These are phyloP conservation scores for Cardinalis cardinalis DNA, from an alignment of 2,113 vertebrate species.

Conservation along the genomic window DNA sequence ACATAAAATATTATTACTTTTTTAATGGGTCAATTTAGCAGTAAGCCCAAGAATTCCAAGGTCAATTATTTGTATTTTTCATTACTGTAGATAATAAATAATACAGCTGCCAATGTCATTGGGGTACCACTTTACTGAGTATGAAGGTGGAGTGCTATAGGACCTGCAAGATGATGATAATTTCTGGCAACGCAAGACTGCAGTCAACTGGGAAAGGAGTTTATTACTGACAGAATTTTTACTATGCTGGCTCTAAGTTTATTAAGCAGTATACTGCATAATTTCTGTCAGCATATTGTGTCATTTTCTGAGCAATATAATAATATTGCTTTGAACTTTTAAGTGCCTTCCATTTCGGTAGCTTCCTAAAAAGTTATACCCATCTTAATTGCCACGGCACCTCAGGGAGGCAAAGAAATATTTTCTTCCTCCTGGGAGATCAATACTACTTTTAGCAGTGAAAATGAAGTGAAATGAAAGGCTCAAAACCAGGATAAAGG, in stretches of 20 bases:
- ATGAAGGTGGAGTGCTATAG: neutral
- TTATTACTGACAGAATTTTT: conserved; percentile 47
- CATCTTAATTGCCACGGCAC: neutral
- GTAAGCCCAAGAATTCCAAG: neutral
- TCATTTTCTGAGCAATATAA: conserved; percentile 62
- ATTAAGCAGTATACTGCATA: conserved; percentile 44
- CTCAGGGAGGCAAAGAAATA: conserved; percentile 9
- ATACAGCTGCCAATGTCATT: neutral
- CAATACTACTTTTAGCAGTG: neutral
- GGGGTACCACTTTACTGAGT: neutral
- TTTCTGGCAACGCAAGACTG: conserved; percentile 12
- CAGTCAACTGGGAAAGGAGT: conserved; percentile 37
- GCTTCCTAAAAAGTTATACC: conserved; percentile 37
- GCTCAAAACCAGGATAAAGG: neutral
- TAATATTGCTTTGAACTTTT: conserved; percentile 58
- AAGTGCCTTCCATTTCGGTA: conserved; percentile 20
- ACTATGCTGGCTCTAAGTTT: conserved; percentile 50
- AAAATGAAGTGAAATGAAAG: neutral
- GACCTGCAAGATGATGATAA: neutral
- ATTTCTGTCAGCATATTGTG: conserved; percentile 58
- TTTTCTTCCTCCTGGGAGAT: neutral
- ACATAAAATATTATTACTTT: neutral
- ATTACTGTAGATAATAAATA: conserved; percentile 14
- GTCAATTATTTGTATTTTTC: conserved; percentile 29
- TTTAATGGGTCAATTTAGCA: neutral